Percentiles rank a stretch among this genome's conserved stretches.
Conservation (phyloP, 2,888 invertebrate genomes). For the Athalia cordata region DNA sequence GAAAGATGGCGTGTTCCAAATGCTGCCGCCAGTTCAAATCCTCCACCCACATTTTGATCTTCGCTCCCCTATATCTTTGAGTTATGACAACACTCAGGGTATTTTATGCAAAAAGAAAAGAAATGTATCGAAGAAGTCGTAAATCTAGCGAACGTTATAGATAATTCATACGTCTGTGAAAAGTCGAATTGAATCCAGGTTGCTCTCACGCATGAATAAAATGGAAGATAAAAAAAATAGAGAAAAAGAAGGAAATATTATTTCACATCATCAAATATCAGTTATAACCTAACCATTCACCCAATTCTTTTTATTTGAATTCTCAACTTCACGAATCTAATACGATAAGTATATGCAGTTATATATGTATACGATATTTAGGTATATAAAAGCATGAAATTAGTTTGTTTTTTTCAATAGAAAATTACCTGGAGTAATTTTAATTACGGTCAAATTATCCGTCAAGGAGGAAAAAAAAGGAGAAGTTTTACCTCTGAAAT, state of each 20-base stretch:
- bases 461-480: conserved; percentile 20
- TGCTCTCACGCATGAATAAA: not conserved
- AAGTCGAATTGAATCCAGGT: conserved; percentile 14
- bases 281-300: no score
- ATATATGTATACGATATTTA: no score
- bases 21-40: not conserved
- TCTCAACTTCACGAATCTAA: not conserved
- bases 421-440: conserved; percentile 8
- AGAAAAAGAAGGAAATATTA: not conserved
- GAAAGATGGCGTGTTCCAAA: conserved; percentile 15
- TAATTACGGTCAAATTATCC: conserved; percentile 1
- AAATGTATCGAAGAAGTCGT: conserved; percentile 26
- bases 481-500: conserved; percentile 44
- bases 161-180: conserved; percentile 14
- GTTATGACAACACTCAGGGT: conserved; percentile 35
- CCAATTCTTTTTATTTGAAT: not conserved
- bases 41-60: conserved; percentile 27
- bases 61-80: conserved; percentile 28
- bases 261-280: no score
- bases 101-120: conserved; percentile 37
- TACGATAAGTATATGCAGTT: not conserved
- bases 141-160: conserved; percentile 30
- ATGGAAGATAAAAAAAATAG: not conserved
- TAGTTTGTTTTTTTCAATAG: not conserved
- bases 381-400: not conserved